Conservation (phyloP, 2,113 vertebrate species). For the Scomber japonicus region DNA sequence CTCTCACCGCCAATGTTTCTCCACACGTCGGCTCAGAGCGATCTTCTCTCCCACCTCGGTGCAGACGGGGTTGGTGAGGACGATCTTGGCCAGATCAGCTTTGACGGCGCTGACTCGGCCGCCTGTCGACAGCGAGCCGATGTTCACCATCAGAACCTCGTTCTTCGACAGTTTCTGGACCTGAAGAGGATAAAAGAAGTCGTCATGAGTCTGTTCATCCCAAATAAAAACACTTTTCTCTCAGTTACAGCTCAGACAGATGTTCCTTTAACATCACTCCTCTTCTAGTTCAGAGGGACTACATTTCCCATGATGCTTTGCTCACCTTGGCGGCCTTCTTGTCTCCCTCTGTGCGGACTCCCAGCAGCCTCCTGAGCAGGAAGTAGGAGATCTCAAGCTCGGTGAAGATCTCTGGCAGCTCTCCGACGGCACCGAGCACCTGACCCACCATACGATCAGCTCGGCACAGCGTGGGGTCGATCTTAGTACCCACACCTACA, state of each 20-base stretch:
- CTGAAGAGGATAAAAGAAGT: constrained; percentile 70
- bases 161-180: constrained; percentile 99
- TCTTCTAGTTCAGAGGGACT: too few relatives aligned
- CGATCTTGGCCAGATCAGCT: constrained; percentile 98
- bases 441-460: constrained; percentile 99
- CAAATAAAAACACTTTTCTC: too few relatives aligned
- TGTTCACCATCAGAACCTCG: constrained; percentile 99
- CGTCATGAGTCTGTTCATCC: background rate
- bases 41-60: constrained; percentile 99
- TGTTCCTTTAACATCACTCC: too few relatives aligned
- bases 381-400: constrained; percentile 99
- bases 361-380: constrained; percentile 92
- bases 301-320: background rate
- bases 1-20: constrained; percentile 98
- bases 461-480: constrained; percentile 96
- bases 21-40: constrained; percentile 96
- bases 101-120: constrained; percentile 98
- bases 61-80: constrained; percentile 98
- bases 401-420: constrained; percentile 97
- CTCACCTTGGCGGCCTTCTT: constrained; percentile 98
- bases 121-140: constrained; percentile 96
- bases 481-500: constrained; percentile 97
- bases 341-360: constrained; percentile 97
- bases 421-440: constrained; percentile 96
- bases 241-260: too few relatives aligned